phyloP scores from a whole-genome alignment of 1,140 invertebrate genomes.

The Prorops nasuta region DNA sequence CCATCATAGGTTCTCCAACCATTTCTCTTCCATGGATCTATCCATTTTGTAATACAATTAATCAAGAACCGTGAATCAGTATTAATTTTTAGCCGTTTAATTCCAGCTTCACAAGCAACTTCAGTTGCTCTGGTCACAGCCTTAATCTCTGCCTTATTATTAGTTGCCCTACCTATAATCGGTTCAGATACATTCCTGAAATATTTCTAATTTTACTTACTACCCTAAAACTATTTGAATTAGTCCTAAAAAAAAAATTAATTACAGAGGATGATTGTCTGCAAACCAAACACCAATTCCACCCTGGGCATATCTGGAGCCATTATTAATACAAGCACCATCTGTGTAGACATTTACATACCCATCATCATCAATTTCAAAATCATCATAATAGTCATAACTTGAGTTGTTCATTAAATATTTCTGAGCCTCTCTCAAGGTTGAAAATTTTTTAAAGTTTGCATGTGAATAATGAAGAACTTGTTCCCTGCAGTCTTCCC shows the following conservation, averaged over 20 bases:
- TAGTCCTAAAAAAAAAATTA: constrained; percentile 12
- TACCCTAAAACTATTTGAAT: not conserved
- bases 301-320: constrained; percentile 67
- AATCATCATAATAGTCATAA: no score
- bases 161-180: constrained; percentile 79
- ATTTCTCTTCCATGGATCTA: constrained; percentile 81
- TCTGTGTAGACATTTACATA: constrained; percentile 80
- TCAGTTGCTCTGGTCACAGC: constrained; percentile 81
- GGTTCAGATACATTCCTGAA: constrained; percentile 77
- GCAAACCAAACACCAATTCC: constrained; percentile 95
- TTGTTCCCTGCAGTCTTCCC: constrained; percentile 74
- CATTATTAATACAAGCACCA: constrained; percentile 82
- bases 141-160: constrained; percentile 94
- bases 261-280: constrained; percentile 68
- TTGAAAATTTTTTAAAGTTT: constrained; percentile 75
- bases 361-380: constrained; percentile 47
- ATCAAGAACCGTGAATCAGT: constrained; percentile 94
- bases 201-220: constrained; percentile 15
- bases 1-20: constrained; percentile 77
- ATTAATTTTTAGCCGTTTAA: constrained; percentile 72
- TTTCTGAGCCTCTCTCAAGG: constrained; percentile 64
- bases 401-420: constrained; percentile 54
- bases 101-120: constrained; percentile 65
- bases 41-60: constrained; percentile 85
- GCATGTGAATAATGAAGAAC: constrained; percentile 70